A percentile compares a stretch with the other conserved stretches of the same genome.
Evolutionary conservation across 1,140 invertebrate genomes (phyloP).

Genomic region (Chlorops oryzae): DNA sequence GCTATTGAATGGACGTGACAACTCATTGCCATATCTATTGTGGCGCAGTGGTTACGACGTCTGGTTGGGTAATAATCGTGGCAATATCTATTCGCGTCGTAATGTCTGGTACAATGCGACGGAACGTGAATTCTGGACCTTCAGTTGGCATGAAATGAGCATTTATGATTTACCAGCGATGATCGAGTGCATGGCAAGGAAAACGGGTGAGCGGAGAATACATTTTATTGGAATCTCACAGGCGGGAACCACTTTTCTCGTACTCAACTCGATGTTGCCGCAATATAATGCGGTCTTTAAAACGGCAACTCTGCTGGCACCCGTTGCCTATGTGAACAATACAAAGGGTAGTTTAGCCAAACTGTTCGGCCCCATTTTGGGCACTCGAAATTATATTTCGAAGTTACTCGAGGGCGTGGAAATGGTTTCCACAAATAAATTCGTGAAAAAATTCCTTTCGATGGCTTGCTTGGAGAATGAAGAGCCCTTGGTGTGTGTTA

Average conservation of each 20-base stretch:
- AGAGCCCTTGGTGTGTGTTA: slow-evolving; percentile 51
- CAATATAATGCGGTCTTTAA: slow-evolving; percentile 57
- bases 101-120: slow-evolving; percentile 52
- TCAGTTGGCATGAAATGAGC: slow-evolving; percentile 68
- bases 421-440: slow-evolving; percentile 52
- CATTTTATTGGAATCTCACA: slow-evolving; percentile 53
- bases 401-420: slow-evolving; percentile 53
- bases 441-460: slow-evolving; percentile 50
- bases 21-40: slow-evolving; percentile 54
- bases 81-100: slow-evolving; percentile 58
- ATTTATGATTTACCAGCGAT: slow-evolving; percentile 63
- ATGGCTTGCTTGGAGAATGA: slow-evolving; percentile 51
- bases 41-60: slow-evolving; percentile 66
- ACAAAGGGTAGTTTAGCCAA: slow-evolving; percentile 46
- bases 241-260: slow-evolving; percentile 56
- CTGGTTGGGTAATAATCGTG: slow-evolving; percentile 68
- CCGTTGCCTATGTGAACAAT: slow-evolving; percentile 51
- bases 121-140: slow-evolving; percentile 47
- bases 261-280: slow-evolving; percentile 52
- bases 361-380: slow-evolving; percentile 35
- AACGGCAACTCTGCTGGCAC: slow-evolving; percentile 53
- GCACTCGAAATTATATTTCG: slow-evolving; percentile 44
- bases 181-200: slow-evolving; percentile 58
- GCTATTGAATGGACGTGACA: slow-evolving; percentile 39
- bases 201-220: slow-evolving; percentile 48